Conservation (phyloP, 2,113 vertebrate species). For the Symphodus melops region DNA sequence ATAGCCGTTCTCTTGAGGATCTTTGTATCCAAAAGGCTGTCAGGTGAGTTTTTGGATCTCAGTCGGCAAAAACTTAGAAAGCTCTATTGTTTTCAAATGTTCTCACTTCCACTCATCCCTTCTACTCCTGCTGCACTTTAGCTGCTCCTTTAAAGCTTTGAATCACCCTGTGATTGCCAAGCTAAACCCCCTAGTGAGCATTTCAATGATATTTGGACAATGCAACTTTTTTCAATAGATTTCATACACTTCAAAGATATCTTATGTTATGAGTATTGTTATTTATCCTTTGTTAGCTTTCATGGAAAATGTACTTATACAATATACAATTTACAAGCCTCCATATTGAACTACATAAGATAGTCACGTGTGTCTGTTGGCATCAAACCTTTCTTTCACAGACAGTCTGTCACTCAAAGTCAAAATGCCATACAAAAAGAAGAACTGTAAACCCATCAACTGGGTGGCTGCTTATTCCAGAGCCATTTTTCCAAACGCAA, state of each 20-base stretch:
- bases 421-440: conserved; percentile 10
- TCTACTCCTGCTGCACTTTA: neutral
- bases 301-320: neutral
- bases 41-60: neutral
- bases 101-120: too few relatives aligned
- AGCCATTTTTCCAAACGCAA: conserved; percentile 27
- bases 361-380: neutral
- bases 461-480: conserved; percentile 25
- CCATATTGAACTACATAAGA: neutral
- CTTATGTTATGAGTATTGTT: neutral
- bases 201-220: too few relatives aligned
- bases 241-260: neutral
- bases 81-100: neutral
- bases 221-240: too few relatives aligned
- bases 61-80: neutral
- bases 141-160: neutral
- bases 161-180: neutral
- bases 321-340: neutral
- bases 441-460: conserved; percentile 37
- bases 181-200: too few relatives aligned
- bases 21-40: too few relatives aligned
- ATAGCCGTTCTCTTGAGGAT: too few relatives aligned
- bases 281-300: neutral
- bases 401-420: conserved; percentile 24
- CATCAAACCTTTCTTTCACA: conserved; percentile 1